Evolutionary conservation across 2,113 vertebrate species (phyloP), one percentile per base, ranked within the genome.

Genomic region (Pardalotus punctatus): DNA sequence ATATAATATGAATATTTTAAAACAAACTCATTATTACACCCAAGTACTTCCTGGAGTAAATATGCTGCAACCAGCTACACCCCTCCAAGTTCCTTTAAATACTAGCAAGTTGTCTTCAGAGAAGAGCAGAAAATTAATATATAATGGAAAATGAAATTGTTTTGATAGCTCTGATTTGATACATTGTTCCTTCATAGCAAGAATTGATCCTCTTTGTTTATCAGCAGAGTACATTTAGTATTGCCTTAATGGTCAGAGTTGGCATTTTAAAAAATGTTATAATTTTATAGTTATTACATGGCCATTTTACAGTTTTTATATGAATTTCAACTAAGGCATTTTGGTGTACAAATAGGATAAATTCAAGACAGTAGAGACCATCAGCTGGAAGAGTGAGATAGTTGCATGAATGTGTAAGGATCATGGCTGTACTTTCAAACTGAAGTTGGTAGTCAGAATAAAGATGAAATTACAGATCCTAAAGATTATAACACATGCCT

Each of bases 1-100:
- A 73, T 80, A 84, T 66, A 93, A 82, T 93, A 94, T 93, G 76
- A 97, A 88, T 97, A 97, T 95, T 96, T 97, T 96, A 94, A 95
- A 97, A 77, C 61, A 53, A 96, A 77, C 36, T 89, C 79, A 91
- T 96, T 91, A 91, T 19, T 90, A 36, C 66, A 40, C 62, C 38
- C 33, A 47, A 95, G 43, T 91, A 94, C 56, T 95, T 88, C 86
- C 62, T 85, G 88, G 81, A 92, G 85, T 96, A 94, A 97, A 97
- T 81, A 94, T 2, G 5, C 90, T 91, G 87, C 84, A 92, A 53
- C 66, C 57, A 94, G 24, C 16, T 92, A 40, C 50, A 58, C 53
- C 9, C 4, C 57, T 47, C 23, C 43, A 17, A 85, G 45, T 88
- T 96, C 80, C 35, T 96, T 81, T 90, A 81, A 67, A 80, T 85